Conservation (phyloP, 2,888 invertebrate species). For the Imbricaverruca yamaguchii region DNA sequence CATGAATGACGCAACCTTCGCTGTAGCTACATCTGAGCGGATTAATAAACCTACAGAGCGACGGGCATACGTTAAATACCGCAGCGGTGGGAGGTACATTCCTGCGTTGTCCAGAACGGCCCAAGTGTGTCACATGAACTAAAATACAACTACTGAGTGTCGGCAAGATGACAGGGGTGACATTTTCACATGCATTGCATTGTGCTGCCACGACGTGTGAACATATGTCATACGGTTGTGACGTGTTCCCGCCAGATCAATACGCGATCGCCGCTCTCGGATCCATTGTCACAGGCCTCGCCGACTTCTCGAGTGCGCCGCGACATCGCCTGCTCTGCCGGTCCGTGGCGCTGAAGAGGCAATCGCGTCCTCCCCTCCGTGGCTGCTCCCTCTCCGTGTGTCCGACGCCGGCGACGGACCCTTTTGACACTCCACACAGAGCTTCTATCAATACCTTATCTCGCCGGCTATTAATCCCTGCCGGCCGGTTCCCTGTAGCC, state of each 20-base stretch:
- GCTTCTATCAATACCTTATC: constrained; percentile 9
- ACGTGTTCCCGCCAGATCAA: background rate
- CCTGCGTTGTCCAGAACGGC: too few species aligned
- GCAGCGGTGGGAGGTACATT: too few species aligned
- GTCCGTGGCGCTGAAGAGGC: background rate
- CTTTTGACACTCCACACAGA: background rate
- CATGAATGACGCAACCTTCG: too few species aligned
- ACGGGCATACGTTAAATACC: too few species aligned
- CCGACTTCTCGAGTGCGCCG: background rate
- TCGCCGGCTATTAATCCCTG: constrained; percentile 2
- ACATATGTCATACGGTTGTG: too few species aligned
- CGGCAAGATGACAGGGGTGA: too few species aligned
- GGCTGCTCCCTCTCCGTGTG: background rate
- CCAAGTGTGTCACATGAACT: too few species aligned
- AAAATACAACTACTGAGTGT: too few species aligned
- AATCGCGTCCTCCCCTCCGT: background rate
- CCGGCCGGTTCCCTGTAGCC: background rate
- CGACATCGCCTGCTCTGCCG: background rate
- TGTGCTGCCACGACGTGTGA: too few species aligned
- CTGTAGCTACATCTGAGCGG: too few species aligned
- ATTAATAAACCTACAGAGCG: too few species aligned
- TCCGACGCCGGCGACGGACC: background rate
- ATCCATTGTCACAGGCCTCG: background rate
- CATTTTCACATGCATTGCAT: background rate
- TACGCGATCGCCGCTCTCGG: background rate